phyloP scores from a whole-genome alignment of 1,140 invertebrate species.

The Leptinotarsa texana region DNA sequence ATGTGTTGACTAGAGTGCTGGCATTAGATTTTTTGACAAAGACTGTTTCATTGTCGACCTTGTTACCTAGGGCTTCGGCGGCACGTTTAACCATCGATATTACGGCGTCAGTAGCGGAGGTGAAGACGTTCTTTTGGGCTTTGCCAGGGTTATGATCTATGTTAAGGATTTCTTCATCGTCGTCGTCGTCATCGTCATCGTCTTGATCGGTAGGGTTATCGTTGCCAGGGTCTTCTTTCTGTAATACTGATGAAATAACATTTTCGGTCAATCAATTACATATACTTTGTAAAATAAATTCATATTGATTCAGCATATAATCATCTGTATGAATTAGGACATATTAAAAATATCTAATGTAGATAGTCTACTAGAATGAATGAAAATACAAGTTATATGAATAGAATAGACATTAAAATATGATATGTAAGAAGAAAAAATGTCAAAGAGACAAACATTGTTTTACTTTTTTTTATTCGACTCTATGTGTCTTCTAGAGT shows the following conservation, averaged over 20 bases:
- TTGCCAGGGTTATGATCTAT: slow-evolving; percentile 40
- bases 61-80: slow-evolving; percentile 76
- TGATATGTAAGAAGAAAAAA: too few relatives aligned
- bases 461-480: too few relatives aligned
- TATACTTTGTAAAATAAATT: too few relatives aligned
- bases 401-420: too few relatives aligned
- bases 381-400: too few relatives aligned
- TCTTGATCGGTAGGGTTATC: slow-evolving; percentile 58
- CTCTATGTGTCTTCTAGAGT: too few relatives aligned
- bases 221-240: slow-evolving; percentile 72
- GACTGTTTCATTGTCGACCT: slow-evolving; percentile 57
- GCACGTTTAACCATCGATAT: slow-evolving; percentile 88
- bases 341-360: too few relatives aligned
- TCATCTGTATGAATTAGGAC: too few relatives aligned
- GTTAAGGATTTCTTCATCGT: slow-evolving; percentile 53
- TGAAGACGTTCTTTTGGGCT: slow-evolving; percentile 71
- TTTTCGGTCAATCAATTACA: background rate
- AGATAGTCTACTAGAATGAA: too few relatives aligned
- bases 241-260: slow-evolving; percentile 62
- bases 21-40: slow-evolving; percentile 44
- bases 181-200: slow-evolving; percentile 68
- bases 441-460: too few relatives aligned
- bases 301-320: too few relatives aligned
- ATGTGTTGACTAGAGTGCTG: slow-evolving; percentile 51
- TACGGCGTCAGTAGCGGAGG: slow-evolving; percentile 81